Evolutionary conservation across 1,140 invertebrate genomes (phyloP).

Genomic region (Sycophila sp.): DNA sequence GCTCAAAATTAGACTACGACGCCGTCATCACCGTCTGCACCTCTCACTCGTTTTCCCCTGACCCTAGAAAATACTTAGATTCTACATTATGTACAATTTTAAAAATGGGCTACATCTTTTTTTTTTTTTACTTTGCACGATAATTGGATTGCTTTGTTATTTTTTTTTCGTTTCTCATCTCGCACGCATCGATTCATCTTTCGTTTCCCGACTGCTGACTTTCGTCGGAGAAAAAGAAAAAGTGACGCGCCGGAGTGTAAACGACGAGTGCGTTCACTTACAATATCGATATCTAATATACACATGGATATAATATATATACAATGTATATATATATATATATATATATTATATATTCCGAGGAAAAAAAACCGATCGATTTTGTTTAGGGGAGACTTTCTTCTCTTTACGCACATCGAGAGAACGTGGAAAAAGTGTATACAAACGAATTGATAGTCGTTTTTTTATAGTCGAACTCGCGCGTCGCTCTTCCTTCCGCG

Average conservation of each 20-base stretch:
- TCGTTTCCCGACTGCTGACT: neutral
- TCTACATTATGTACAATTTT: constrained; percentile 63
- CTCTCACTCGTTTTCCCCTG: constrained; percentile 42
- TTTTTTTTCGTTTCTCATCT: constrained; percentile 19
- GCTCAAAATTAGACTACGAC: constrained; percentile 1
- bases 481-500: neutral
- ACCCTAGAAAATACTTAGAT: constrained; percentile 64
- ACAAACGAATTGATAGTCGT: neutral
- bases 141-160: constrained; percentile 36
- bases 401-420: neutral
- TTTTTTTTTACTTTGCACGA: constrained; percentile 39
- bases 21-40: constrained; percentile 27
- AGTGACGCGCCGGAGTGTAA: constrained; percentile 15
- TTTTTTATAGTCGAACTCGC: neutral
- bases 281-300: too few relatives aligned
- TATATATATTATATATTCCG: constrained; percentile 37
- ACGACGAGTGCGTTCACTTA: too few relatives aligned
- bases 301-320: constrained; percentile 36
- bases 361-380: too few relatives aligned
- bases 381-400: too few relatives aligned
- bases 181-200: neutral
- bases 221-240: neutral
- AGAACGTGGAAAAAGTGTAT: neutral
- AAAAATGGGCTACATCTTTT: constrained; percentile 56
- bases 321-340: constrained; percentile 45